Base-by-base conservation (phyloP, 2,888 invertebrate species). In the Phorcus lineatus region DNA sequence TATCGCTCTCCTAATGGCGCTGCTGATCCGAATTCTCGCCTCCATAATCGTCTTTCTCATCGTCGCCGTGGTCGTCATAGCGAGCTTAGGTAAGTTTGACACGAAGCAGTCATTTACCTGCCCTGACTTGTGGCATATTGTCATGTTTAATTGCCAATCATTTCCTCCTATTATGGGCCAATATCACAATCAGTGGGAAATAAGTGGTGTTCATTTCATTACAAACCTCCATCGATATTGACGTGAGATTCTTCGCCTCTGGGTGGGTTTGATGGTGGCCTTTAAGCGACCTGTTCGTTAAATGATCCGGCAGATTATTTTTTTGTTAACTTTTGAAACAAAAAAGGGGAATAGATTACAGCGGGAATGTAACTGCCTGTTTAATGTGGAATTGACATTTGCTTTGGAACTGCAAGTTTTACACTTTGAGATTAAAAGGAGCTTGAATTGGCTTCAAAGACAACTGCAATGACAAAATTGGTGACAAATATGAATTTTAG, bases 21-120 rank as follows among this genome's bases (percentile, higher is more conserved):
- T 96, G 74, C 95, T 98, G 87, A 95, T 98, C 88, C 97, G 97
- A 92, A 95, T 96, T 92, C 92, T 98, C 87, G 97, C 98, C 0
- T 95, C 95, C 81, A 92, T 97, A 76, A 96, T 98, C 6, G 96
- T 98, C 3, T 97, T 97, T 95, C 95, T 97, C 84, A 96, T 98
- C 87, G 96, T 98, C 95, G 95, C 96, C 80, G 94, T 96, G 76
- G 96, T 97, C 16, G 95, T 95, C 52, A 92, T 97, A 77, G 95
- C 96, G 57, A 96, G 96, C 91, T 94, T 97, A 80, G 96, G 95
- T 95, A 92, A 93, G 93, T 77, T 36, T 80, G 28, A 28, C 47
- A 16, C 52, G 47, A 19, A 40, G 70, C 70, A 36, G 36, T 70
- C 13, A 40, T 36, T 70, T 40, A 70, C 36, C 70, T 70, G 70